phyloP scores from a whole-genome alignment of 2,797 vertebrate species.

The Notamacropus eugenii region DNA sequence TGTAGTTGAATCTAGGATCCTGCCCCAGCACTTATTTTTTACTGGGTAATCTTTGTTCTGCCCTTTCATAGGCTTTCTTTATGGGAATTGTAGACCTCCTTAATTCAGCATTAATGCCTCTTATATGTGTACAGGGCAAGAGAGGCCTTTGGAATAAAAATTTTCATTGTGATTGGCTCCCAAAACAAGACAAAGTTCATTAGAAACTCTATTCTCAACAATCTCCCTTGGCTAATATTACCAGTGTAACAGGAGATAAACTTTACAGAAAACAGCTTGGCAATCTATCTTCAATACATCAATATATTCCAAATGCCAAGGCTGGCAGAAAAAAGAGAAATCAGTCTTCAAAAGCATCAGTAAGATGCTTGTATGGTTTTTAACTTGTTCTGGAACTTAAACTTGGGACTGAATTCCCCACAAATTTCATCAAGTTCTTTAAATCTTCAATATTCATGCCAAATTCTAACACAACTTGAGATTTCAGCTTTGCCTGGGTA shows the following conservation, averaged over 20 bases:
- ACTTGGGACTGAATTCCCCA: neutral
- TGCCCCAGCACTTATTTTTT: neutral
- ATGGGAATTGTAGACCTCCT: neutral
- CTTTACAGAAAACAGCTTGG: neutral
- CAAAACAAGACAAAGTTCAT: neutral
- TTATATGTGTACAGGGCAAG: neutral
- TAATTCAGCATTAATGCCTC: neutral
- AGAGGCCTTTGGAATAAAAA: neutral
- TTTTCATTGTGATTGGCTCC: neutral
- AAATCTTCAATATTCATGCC: neutral
- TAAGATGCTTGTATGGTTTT: neutral
- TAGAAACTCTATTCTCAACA: neutral
- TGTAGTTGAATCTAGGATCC: neutral
- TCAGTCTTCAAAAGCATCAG: too few species aligned
- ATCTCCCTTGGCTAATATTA: neutral
- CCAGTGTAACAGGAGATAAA: neutral
- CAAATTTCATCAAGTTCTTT: neutral
- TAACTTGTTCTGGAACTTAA: neutral
- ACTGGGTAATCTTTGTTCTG: neutral
- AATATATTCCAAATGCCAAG: neutral
- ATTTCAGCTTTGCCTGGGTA: neutral
- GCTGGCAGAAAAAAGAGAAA: neutral
- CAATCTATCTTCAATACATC: neutral
- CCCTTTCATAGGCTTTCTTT: neutral
- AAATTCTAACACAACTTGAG: neutral